Evolutionary conservation across 2,888 invertebrate genomes (phyloP), one percentile per base, ranked within the genome.

Genomic region (Zaprionus lineosus): DNA sequence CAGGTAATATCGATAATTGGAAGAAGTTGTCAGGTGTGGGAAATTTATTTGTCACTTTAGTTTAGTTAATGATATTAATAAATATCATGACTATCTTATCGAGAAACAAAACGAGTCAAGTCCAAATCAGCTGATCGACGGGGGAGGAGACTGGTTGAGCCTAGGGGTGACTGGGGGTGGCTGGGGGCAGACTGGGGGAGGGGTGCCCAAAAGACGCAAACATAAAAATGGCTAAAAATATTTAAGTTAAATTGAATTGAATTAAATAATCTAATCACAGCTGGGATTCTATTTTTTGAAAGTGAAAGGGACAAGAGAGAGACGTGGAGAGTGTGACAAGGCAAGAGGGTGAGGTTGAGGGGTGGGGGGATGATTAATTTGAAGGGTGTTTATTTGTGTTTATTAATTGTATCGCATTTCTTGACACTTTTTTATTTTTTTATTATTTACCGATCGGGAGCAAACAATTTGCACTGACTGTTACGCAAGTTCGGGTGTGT

Each of bases 21-120:
- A 31, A 34, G 21, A 40, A 47, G 19, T 18, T 48, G 66, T 39
- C 39, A 18, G 7, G 61, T 48, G 60, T 59, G 66, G 39, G 29
- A 67, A 52, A 60, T 66, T 47, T 59, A 66, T 74, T 74, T 63
- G 78, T 65, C 61, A 26, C 46, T 52, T 48, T 12, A 47, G 14
- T 28, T 31, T 48, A 55, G 60, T 55, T 59, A 74, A 82, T 63
- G 44, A 39, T 48, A 52, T 71, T 71, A 71, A 79, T 78, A 64
- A 84, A 82, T 82, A 78, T 74, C 72, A 71, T 57, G 67, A 61
- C 59, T 74, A 78, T 84, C 77, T 82, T 78, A 84, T 77, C 85
- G 51, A 52, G 19, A 21, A 36, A 19, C 11, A 47, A 24, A 40
- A 31, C 18, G 1, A 7, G 15, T n/a, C n/a, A n/a, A n/a, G n/a